Evolutionary conservation across 2,888 invertebrate genomes (phyloP).

Genomic region (Parapristionchus giblindavisi): DNA sequence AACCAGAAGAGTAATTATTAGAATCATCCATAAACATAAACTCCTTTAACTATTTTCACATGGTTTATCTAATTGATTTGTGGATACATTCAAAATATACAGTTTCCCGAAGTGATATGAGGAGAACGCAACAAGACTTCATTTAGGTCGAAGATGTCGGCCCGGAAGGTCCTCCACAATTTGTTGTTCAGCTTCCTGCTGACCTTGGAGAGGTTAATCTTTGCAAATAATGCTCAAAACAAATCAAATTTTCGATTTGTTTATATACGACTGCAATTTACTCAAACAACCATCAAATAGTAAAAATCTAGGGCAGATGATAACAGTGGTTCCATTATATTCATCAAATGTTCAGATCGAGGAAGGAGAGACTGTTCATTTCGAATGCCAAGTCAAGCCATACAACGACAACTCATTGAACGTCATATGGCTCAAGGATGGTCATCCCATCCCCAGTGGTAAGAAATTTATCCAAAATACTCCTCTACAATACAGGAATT

Average conservation of each 20-base stretch:
- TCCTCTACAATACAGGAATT: neutral
- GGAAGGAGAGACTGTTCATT: constrained; percentile 82
- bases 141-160: constrained; percentile 63
- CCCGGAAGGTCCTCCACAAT: constrained; percentile 59
- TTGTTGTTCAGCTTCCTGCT: constrained; percentile 53
- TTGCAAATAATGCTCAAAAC: too few relatives aligned
- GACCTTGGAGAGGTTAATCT: constrained; percentile 62
- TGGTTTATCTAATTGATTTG: too few relatives aligned
- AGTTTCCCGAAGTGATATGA: too few relatives aligned
- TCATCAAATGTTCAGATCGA: constrained; percentile 75
- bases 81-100: too few relatives aligned
- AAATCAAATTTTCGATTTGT: too few relatives aligned
- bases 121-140: too few relatives aligned
- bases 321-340: too few relatives aligned
- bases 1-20: too few relatives aligned
- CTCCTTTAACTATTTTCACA: too few relatives aligned
- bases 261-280: neutral
- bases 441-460: constrained; percentile 88
- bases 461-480: constrained; percentile 63
- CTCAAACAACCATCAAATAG: neutral
- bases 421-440: constrained; percentile 90
- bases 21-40: too few relatives aligned
- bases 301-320: neutral
- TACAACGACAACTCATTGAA: constrained; percentile 89
- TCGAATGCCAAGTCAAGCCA: constrained; percentile 93